phyloP scores from a whole-genome alignment of 2,888 invertebrate species.

The Chrysodeixis includens region DNA sequence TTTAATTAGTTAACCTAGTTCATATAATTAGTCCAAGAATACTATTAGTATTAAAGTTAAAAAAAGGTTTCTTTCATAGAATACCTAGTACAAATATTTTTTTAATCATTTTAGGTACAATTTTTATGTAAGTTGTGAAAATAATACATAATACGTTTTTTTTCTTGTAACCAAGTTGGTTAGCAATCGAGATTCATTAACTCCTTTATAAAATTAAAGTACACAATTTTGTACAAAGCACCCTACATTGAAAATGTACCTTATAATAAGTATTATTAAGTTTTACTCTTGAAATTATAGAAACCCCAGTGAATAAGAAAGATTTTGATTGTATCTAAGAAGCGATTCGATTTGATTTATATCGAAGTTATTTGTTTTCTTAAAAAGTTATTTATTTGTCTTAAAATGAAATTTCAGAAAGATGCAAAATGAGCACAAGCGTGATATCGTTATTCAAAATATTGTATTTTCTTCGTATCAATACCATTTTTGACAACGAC shows the following conservation, averaged over 20 bases:
- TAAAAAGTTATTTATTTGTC: too few species aligned
- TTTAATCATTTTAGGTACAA: neutral
- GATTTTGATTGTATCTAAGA: too few species aligned
- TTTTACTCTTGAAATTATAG: neutral
- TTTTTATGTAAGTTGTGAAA: neutral
- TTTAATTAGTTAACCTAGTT: neutral
- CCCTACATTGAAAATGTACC: neutral
- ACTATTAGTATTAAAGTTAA: too few species aligned
- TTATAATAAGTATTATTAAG: neutral
- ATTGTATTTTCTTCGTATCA: too few species aligned
- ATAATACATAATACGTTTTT: neutral
- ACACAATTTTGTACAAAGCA: neutral
- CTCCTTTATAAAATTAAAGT: neutral
- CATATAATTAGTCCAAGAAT: neutral
- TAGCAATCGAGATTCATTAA: neutral
- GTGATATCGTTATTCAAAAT: too few species aligned
- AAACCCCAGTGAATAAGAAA: too few species aligned
- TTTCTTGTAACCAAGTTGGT: neutral
- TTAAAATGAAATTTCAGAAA: too few species aligned
- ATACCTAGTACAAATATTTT: neutral
- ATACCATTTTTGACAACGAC: too few species aligned
- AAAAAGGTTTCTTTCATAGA: too few species aligned
- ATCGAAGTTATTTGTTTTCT: too few species aligned
- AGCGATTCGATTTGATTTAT: too few species aligned
- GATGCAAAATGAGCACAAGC: too few species aligned